Evolutionary conservation across 2,113 vertebrate genomes (phyloP).

Genomic region (Misgurnus anguillicaudatus): DNA sequence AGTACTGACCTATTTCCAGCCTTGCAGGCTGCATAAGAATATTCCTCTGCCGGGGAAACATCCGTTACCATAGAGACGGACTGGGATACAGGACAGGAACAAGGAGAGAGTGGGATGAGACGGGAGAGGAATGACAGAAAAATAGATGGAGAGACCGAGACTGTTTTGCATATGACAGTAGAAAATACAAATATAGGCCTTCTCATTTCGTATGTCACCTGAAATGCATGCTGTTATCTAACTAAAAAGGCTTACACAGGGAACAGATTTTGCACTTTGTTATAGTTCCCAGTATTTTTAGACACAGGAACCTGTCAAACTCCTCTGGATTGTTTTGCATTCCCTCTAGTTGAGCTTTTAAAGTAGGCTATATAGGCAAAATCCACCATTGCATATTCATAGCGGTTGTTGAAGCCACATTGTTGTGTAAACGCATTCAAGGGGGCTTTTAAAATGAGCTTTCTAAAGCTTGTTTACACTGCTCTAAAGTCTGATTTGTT

Average conservation of each 20-base stretch:
- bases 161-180: constrained; percentile 57
- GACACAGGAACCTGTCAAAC: constrained; percentile 55
- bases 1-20: constrained; percentile 54
- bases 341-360: neutral
- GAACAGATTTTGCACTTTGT: constrained; percentile 11
- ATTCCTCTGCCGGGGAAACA: constrained; percentile 30
- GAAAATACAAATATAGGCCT: constrained; percentile 48
- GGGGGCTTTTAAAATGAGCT: neutral
- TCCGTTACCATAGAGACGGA: constrained; percentile 66
- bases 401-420: neutral
- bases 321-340: neutral
- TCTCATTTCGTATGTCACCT: constrained; percentile 43
- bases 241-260: constrained; percentile 56
- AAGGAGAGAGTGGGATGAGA: constrained; percentile 38
- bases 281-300: constrained; percentile 58
- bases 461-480: too few species aligned
- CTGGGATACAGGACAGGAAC: constrained; percentile 25
- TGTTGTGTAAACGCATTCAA: neutral
- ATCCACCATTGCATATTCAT: constrained; percentile 22
- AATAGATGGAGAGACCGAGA: constrained; percentile 37
- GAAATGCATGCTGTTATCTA: constrained; percentile 54
- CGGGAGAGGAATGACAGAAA: constrained; percentile 39
- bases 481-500: too few species aligned
- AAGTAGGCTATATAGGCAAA: constrained; percentile 13
- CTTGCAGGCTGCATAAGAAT: constrained; percentile 35